Conservation (phyloP, 2,888 invertebrate species). For the Cheilosia scutellata region DNA sequence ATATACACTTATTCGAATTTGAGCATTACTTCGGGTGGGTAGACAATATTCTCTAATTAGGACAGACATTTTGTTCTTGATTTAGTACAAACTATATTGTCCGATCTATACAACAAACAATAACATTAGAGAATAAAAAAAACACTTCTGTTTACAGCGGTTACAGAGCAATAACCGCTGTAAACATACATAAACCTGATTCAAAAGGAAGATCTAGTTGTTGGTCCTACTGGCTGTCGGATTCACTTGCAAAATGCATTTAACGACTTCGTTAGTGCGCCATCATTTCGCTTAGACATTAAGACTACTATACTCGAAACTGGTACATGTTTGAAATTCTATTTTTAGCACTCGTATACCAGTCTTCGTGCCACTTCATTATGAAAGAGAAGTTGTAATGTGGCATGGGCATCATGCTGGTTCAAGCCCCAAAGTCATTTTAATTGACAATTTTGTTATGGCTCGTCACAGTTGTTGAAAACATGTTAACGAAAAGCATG, state of each 20-base stretch:
- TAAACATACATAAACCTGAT: too few relatives aligned
- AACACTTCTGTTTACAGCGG: too few relatives aligned
- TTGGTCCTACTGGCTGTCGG: too few relatives aligned
- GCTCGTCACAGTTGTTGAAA: constrained; percentile 13
- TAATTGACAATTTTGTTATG: constrained; percentile 10
- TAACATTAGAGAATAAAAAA: too few relatives aligned
- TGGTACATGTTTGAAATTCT: constrained; percentile 5
- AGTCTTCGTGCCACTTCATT: neutral
- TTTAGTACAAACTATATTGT: too few relatives aligned
- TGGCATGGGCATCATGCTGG: neutral
- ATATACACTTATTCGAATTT: too few relatives aligned
- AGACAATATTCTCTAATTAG: too few relatives aligned
- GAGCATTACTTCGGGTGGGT: too few relatives aligned
- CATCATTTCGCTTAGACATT: constrained; percentile 7
- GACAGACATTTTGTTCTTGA: too few relatives aligned
- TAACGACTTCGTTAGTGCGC: neutral
- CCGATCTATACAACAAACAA: too few relatives aligned
- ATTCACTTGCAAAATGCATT: neutral
- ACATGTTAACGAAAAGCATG: constrained; percentile 2
- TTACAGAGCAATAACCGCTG: too few relatives aligned
- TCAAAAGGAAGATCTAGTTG: too few relatives aligned
- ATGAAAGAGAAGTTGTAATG: neutral
- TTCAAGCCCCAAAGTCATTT: neutral
- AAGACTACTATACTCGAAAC: neutral
- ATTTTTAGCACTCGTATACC: neutral